Conservation (phyloP, 1,140 invertebrate species). For the Cotesia vestalis region DNA sequence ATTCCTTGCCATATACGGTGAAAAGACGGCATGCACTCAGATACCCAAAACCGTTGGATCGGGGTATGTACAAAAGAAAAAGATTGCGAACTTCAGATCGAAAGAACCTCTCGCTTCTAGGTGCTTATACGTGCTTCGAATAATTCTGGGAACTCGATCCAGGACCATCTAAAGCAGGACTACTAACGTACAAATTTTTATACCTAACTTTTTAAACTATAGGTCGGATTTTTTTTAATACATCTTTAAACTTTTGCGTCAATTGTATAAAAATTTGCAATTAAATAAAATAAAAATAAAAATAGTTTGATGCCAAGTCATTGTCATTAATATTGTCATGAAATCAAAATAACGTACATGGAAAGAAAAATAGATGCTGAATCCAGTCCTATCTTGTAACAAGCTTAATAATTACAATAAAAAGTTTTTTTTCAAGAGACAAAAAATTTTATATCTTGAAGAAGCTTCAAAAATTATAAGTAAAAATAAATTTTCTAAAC, state of each 20-base stretch:
- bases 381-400: no score
- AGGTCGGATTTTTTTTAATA: background rate
- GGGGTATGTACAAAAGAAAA: conserved; percentile 32
- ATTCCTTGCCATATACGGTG: conserved; percentile 36
- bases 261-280: no score
- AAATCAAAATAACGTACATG: no score
- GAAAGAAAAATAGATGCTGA: no score
- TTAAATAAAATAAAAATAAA: no score
- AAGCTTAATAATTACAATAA: no score
- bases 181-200: conserved; percentile 9
- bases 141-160: conserved; percentile 33
- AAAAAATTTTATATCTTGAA: no score
- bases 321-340: no score
- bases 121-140: conserved; percentile 31
- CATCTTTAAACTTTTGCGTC: background rate
- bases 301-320: no score
- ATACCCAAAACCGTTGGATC: conserved; percentile 18
- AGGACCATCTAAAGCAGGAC: conserved; percentile 11
- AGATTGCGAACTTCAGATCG: conserved; percentile 27
- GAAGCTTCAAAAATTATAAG: no score
- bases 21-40: conserved; percentile 18
- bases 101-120: conserved; percentile 29
- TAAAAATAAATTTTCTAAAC: no score
- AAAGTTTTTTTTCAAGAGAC: no score
- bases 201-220: background rate